These are phyloP conservation scores for Chloroclystis v-ata DNA, from an alignment of 2,888 invertebrate species.

Conservation along the genomic window DNA sequence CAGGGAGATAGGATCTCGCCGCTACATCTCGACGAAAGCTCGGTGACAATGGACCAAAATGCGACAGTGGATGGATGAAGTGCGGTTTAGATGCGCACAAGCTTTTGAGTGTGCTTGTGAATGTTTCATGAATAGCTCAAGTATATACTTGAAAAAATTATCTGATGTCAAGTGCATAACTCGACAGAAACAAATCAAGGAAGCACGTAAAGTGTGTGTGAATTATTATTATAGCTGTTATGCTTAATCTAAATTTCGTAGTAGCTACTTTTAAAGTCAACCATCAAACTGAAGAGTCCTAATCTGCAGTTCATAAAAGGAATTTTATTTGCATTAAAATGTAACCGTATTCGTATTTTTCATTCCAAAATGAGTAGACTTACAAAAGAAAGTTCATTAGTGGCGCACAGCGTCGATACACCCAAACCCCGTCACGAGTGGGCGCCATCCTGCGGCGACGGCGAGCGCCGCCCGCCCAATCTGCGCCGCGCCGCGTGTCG, in stretches of 20 bases:
- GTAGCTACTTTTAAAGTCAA: too few relatives aligned
- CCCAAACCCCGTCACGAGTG: slow-evolving; percentile 31
- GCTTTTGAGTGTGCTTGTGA: too few relatives aligned
- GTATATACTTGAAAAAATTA: not conserved
- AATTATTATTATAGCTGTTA: too few relatives aligned
- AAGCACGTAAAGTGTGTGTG: too few relatives aligned
- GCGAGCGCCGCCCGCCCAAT: slow-evolving; percentile 38
- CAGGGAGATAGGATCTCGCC: slow-evolving; percentile 54
- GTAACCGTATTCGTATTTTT: slow-evolving; percentile 36
- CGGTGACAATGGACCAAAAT: slow-evolving; percentile 41
- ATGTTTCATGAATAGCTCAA: slow-evolving; percentile 11
- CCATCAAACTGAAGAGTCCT: too few relatives aligned
- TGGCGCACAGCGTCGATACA: slow-evolving; percentile 30
- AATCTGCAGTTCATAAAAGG: too few relatives aligned
- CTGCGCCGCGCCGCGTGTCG: slow-evolving; percentile 42
- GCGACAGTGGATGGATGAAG: slow-evolving; percentile 18
- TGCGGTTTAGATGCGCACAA: slow-evolving; percentile 24
- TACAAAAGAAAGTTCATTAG: slow-evolving; percentile 37
- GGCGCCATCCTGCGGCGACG: slow-evolving; percentile 23
- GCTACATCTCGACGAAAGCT: slow-evolving; percentile 24
- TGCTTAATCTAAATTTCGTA: too few relatives aligned
- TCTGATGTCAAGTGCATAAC: slow-evolving; percentile 1
- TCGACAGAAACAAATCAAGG: not conserved
- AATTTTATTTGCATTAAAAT: too few relatives aligned
- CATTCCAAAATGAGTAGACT: slow-evolving; percentile 34